Conservation (phyloP, 2,888 invertebrate genomes). For the Meta bourneti region DNA sequence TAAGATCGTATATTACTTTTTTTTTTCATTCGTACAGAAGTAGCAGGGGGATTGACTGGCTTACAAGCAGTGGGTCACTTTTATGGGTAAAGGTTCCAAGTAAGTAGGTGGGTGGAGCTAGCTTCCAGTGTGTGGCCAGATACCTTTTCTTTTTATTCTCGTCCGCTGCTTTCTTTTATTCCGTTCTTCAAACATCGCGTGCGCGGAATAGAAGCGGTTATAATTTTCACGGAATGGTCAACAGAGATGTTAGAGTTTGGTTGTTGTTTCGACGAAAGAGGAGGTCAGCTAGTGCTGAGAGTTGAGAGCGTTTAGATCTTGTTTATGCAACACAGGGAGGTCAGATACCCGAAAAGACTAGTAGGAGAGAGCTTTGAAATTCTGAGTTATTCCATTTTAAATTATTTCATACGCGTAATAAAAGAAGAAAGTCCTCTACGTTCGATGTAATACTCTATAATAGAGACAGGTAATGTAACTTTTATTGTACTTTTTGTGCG, state of each 20-base stretch:
- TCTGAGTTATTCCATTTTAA: no score
- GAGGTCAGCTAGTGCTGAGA: no score
- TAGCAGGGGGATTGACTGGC: neutral
- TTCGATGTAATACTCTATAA: no score
- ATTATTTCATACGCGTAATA: no score
- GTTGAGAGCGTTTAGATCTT: no score
- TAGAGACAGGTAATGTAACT: no score
- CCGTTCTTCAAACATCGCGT: slow-evolving; percentile 9
- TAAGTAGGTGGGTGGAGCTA: slow-evolving; percentile 40
- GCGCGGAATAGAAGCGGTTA: neutral
- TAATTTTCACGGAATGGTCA: neutral
- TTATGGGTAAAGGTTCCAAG: slow-evolving; percentile 55
- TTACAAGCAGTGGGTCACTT: slow-evolving; percentile 40
- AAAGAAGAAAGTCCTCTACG: no score
- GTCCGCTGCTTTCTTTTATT: neutral
- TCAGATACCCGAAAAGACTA: no score
- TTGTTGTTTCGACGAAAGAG: neutral
- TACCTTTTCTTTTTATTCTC: neutral
- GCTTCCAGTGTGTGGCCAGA: slow-evolving; percentile 36
- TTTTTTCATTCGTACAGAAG: neutral
- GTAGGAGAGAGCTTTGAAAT: no score
- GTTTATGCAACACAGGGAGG: no score
- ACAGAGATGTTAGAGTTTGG: no score
- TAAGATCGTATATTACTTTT: slow-evolving; percentile 24
- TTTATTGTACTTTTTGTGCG: no score